Evolutionary conservation across 2,797 vertebrate genomes (phyloP).

Genomic region (Alca torda): DNA sequence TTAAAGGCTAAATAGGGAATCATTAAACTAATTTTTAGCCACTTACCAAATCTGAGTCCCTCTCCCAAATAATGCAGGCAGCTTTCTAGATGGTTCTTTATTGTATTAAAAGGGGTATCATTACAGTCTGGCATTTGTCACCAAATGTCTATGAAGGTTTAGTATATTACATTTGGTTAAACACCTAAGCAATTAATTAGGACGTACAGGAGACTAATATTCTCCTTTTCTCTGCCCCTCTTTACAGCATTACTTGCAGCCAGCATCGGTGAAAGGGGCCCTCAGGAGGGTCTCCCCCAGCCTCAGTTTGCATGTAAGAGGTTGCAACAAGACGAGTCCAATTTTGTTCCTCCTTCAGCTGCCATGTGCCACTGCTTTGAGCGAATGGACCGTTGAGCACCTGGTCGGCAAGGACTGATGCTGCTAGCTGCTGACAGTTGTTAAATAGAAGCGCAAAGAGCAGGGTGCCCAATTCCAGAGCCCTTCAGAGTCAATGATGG

Average conservation of each 20-base stretch:
- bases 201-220: not conserved
- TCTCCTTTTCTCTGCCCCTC: not conserved
- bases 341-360: not conserved
- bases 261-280: not conserved
- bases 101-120: not conserved
- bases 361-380: not conserved
- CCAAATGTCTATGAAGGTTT: not conserved
- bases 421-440: not conserved
- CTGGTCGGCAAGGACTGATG: not conserved
- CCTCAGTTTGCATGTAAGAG: not conserved
- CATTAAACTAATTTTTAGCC: slow-evolving; percentile 44
- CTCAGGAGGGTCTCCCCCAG: not conserved
- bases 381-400: fast-evolving
- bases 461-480: not conserved
- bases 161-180: not conserved
- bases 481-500: not conserved
- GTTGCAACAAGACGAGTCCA: not conserved
- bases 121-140: not conserved
- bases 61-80: not conserved
- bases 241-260: not conserved
- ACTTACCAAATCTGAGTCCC: slow-evolving; percentile 1
- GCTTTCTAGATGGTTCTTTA: not conserved
- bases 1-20: slow-evolving; percentile 17
- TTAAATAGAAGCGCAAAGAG: not conserved
- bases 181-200: not conserved